Evolutionary conservation across 2,797 vertebrate species (phyloP), one percentile per base, ranked within the genome.

Genomic region (Erethizon dorsatum): DNA sequence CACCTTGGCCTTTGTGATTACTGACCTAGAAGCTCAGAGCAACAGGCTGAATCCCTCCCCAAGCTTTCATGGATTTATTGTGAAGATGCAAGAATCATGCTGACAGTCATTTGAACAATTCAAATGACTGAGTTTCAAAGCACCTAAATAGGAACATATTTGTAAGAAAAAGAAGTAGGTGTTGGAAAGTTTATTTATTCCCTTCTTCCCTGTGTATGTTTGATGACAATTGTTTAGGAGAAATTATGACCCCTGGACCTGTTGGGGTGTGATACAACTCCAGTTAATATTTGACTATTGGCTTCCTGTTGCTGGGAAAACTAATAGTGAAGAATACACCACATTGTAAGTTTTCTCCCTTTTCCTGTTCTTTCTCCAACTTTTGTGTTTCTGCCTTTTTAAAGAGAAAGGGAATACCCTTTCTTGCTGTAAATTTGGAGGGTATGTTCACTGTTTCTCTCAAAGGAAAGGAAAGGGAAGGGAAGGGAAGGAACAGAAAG

Each of bases 281-380:
- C 83, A 73, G 83, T 91, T 95, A 96, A 85, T 96, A 91, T 94
- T 95, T 91, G 86, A 95, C 83, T 37, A 11, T 75, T 24, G 45
- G n/a, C 33, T 96, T 97, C 94, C 90, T 93, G 77, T 90, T 88
- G 37, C 41, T 59, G 61, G 92, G 56, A 73, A 93, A 95, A 84
- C 33, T 31, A 87, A 94, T 18, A 78, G 20, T 14, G 33, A 89
- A 73, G 45, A 80, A 56, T 88, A 89, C 80, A 83, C 61, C 52
- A 26, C 83, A 69, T 9, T n/a, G 1, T 57, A 56, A 41, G 6
- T 45, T 79, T 1, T 41, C 33, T 75, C 73, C 17, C 80, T 71
- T 45, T 13, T 69, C 61, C 63, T 93, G 56, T 37, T 56, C 47
- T 52, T 7, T 31, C 63, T 92, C 3, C 5, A 59, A 22, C 14